These are phyloP conservation scores for Rhinogobius similis DNA, from an alignment of 2,113 vertebrate genomes.

Conservation along the genomic window DNA sequence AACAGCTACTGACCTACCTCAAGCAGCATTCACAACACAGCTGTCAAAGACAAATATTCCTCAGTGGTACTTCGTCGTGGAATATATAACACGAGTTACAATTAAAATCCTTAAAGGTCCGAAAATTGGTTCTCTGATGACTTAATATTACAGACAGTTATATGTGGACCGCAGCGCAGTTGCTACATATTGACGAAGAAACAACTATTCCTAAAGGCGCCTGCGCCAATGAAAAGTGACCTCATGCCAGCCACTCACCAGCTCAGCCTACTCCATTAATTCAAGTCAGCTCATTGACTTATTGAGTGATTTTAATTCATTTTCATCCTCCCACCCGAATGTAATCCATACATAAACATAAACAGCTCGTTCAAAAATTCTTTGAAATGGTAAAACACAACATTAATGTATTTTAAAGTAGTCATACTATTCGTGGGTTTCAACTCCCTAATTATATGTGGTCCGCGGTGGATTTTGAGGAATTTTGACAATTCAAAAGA, in stretches of 20 bases:
- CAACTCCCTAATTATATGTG: too few relatives aligned
- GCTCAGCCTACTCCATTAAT: not conserved
- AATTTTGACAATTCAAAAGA: too few relatives aligned
- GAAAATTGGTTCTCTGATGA: not conserved
- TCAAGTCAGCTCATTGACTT: not conserved
- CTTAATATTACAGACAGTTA: conserved; percentile 5
- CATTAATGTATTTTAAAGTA: too few relatives aligned
- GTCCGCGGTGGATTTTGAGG: too few relatives aligned
- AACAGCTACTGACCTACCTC: conserved; percentile 55
- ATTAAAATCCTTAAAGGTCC: not conserved
- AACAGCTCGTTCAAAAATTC: too few relatives aligned
- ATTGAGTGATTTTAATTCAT: not conserved
- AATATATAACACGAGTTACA: not conserved
- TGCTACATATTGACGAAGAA: conserved; percentile 58
- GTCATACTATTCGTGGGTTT: too few relatives aligned
- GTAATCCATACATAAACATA: too few relatives aligned
- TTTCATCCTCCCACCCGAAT: not conserved
- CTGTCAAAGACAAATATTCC: conserved; percentile 9
- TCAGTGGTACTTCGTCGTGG: not conserved
- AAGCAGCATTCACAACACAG: conserved; percentile 38
- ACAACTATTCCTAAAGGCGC: conserved; percentile 52
- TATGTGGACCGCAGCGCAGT: conserved; percentile 35
- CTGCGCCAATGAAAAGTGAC: conserved; percentile 57
- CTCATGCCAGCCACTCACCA: conserved; percentile 38
- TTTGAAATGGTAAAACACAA: too few relatives aligned